Evolutionary conservation across 2,113 vertebrate species (phyloP).

Genomic region (Plecotus auritus): DNA sequence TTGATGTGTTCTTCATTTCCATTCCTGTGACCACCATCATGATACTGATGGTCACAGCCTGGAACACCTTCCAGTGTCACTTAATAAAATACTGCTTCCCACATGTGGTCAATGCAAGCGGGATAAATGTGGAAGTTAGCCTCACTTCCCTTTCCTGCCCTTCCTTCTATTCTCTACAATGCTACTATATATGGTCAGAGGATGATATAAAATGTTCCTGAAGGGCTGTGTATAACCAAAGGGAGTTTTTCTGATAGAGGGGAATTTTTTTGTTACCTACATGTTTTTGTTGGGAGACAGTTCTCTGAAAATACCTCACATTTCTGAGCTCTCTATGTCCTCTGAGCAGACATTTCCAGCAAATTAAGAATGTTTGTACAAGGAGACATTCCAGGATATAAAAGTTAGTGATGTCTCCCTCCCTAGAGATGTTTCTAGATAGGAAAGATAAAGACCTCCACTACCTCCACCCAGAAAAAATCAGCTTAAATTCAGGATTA

Average conservation of each 20-base stretch:
- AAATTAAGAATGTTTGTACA: neutral
- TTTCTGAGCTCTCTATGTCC: neutral
- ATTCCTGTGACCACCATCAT: neutral
- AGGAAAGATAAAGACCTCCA: neutral
- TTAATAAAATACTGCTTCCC: neutral
- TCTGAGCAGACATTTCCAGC: neutral
- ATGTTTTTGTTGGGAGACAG: neutral
- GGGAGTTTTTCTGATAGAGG: neutral
- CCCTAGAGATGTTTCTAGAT: neutral
- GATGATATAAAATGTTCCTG: neutral
- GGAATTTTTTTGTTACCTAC: neutral
- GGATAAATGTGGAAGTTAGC: neutral
- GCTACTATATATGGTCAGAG: neutral
- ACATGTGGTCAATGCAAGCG: neutral
- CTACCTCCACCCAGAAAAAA: neutral
- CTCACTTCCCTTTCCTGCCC: neutral
- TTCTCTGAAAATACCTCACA: neutral
- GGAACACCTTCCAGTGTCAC: neutral
- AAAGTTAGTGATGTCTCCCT: neutral
- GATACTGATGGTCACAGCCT: neutral
- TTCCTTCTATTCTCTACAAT: neutral
- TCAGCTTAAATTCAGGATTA: constrained; percentile 12
- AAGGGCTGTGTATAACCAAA: neutral
- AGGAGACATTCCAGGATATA: neutral
- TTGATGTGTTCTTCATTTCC: neutral